Evolutionary conservation across 1,140 invertebrate species (phyloP).

Genomic region (Oedothorax gibbosus): DNA sequence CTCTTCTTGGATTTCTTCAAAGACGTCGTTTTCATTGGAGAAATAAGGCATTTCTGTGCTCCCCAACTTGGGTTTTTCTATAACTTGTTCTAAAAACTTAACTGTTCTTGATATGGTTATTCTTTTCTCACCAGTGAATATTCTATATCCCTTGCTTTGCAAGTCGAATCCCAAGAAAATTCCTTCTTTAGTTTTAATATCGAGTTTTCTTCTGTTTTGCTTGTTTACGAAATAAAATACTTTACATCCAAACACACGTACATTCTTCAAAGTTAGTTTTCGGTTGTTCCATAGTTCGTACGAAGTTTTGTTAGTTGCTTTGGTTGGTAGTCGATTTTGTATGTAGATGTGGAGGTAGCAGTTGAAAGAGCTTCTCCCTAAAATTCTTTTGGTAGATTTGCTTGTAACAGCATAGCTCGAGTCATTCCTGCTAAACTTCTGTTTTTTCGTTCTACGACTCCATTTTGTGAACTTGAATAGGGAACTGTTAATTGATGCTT

Average conservation of each 20-base stretch:
- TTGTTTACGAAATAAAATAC: slow-evolving; percentile 64
- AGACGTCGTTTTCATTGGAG: too few species aligned
- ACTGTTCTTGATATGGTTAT: not conserved
- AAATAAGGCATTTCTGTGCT: too few species aligned
- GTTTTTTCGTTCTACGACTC: slow-evolving; percentile 71
- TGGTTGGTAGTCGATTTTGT: too few species aligned
- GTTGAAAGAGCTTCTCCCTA: slow-evolving; percentile 68
- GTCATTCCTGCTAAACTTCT: slow-evolving; percentile 68
- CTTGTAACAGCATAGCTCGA: slow-evolving; percentile 67
- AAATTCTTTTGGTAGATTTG: slow-evolving; percentile 63
- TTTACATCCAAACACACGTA: too few species aligned
- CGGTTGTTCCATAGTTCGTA: too few species aligned
- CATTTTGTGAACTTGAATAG: slow-evolving; percentile 71
- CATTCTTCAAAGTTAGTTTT: too few species aligned
- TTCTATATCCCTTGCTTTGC: slow-evolving; percentile 13
- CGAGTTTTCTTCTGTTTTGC: slow-evolving; percentile 21
- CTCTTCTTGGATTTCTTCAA: too few species aligned
- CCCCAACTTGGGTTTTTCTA: too few species aligned
- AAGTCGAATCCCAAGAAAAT: slow-evolving; percentile 52
- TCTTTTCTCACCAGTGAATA: not conserved
- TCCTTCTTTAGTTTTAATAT: slow-evolving; percentile 19
- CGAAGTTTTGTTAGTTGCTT: too few species aligned
- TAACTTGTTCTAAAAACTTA: slow-evolving; percentile 2
- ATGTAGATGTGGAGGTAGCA: slow-evolving; percentile 66
- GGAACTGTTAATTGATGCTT: slow-evolving; percentile 69